Evolutionary conservation across 1,140 invertebrate species (phyloP), one percentile per base, ranked within the genome.

Genomic region (Mercenaria mercenaria): DNA sequence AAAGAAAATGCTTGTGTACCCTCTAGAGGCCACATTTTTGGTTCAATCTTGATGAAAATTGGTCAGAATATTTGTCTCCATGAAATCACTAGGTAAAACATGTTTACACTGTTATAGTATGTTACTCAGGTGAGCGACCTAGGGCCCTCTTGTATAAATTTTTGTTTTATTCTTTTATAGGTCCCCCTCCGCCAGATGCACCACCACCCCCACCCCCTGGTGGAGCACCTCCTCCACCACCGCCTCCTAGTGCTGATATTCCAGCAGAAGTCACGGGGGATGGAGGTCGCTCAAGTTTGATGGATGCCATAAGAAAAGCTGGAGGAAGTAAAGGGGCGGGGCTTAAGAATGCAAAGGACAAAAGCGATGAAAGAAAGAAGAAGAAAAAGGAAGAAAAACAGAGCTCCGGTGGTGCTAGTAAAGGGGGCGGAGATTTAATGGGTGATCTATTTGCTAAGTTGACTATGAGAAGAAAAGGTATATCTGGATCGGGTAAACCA

Each of bases 221-320:
- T 15, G 88, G 88, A 61, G 83, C 90, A 47, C 92, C 93, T 39
- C 91, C 93, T 39, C 93, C 90, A 76, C 32, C 32, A 43, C 59
- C 90, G 64, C 59, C 84, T 11, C 89, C 83, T 79, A 79, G 18
- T n/a, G 20, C 18, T 32, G 61, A 67, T 61, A 47, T 56, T 23
- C 87, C 74, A 15, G 23, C 59, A 32, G 93, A 92, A 29, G 92
- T 93, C 0, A 69, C 92, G 1, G 43, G 34, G 11, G 91, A 91
- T 77, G 97, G 98, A 96, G 92, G 93, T 32, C 97, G 97, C 82
- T 97, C 98, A 0, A 98, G 97, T 95, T 96, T 99, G 23, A 98
- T 99, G 98, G 98, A 97, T 86, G 98, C 98, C 0, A 99, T 99
- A 93, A 96, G 99, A 20, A 97, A 98, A 87, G 98, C 98, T 15